phyloP scores from a whole-genome alignment of 2,888 invertebrate species.

The Lasioglossum lativentre region DNA sequence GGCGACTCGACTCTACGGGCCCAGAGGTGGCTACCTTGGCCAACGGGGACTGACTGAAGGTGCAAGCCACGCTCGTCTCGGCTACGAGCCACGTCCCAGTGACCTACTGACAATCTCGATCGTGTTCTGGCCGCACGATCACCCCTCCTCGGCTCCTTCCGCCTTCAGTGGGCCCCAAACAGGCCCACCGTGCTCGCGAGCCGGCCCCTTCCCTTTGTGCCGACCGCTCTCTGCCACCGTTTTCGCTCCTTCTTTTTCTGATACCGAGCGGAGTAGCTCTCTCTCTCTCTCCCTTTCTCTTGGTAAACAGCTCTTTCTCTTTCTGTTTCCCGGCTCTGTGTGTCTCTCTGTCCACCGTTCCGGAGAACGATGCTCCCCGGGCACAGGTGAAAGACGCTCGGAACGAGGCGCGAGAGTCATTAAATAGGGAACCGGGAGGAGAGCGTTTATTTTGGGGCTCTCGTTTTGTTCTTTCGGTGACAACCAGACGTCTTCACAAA shows the following conservation, averaged over 20 bases:
- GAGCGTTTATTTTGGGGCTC: background rate
- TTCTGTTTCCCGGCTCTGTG: background rate
- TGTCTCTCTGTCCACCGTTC: background rate
- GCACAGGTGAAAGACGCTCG: conserved; percentile 75
- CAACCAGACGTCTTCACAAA: background rate
- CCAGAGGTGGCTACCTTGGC: conserved; percentile 82
- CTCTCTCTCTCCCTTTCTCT: background rate
- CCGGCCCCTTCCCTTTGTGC: conserved; percentile 7
- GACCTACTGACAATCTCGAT: conserved; percentile 82
- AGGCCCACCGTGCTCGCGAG: conserved; percentile 66
- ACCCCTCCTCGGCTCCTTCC: conserved; percentile 53
- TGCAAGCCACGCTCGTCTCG: conserved; percentile 81
- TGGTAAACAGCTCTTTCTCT: background rate
- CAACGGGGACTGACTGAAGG: conserved; percentile 84
- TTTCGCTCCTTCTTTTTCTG: conserved; percentile 43
- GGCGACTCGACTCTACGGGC: conserved; percentile 73
- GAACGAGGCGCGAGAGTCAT: conserved; percentile 52
- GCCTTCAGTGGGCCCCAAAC: conserved; percentile 65
- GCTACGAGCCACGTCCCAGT: conserved; percentile 83
- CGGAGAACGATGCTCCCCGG: conserved; percentile 33
- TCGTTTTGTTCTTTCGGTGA: background rate
- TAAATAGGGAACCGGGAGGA: conserved; percentile 11
- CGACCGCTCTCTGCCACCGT: conserved; percentile 52
- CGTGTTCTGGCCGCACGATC: conserved; percentile 69
- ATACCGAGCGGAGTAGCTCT: background rate